Evolutionary conservation across 1,140 invertebrate genomes (phyloP), one percentile per base, ranked within the genome.

Genomic region (Probaryconus sp.): DNA sequence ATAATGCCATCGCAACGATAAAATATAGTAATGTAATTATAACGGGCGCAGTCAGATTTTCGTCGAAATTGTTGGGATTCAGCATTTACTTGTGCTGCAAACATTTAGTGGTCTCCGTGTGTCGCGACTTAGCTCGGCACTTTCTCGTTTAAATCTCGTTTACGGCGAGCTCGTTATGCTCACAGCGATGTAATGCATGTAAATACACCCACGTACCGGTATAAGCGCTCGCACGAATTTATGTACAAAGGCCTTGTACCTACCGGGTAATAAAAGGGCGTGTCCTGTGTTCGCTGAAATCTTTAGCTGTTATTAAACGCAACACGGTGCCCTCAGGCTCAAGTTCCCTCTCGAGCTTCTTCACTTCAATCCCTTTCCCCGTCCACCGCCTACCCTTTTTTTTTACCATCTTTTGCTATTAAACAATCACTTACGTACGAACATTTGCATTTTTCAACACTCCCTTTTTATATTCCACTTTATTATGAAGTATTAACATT

Each of bases 291-390:
- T 64, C 35, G 63, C 33, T 69, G 69, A 77, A 73, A 85, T 83
- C 80, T 83, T 83, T 73, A 79, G 79, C 75, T 76, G 75, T 83
- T 85, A 83, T 83, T 83, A 83, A 83, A 80, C 76, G 65, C 69
- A 55, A 64, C 60, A 33, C 38, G 35, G 37, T 63, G 16, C 38
- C 20, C 13, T 47, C 13, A 37, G 18, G 17, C 38, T 21, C 53
- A 40, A 45, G 38, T 35, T 61, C 37, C n/a, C 48, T 42, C 20
- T 24, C 20, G 7, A n/a, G n/a, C n/a, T n/a, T n/a, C n/a, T n/a
- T n/a, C n/a, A n/a, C n/a, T n/a, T n/a, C n/a, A n/a, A n/a, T n/a
- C n/a, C n/a, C n/a, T n/a, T n/a, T 24, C 21, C 21, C 21, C 21
- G 3, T 24, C 28, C 28, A 5, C 28, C 28, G 17, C 26, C 14